Evolutionary conservation across 2,797 vertebrate genomes (phyloP).

Genomic region (Rhynchotus rufescens): DNA sequence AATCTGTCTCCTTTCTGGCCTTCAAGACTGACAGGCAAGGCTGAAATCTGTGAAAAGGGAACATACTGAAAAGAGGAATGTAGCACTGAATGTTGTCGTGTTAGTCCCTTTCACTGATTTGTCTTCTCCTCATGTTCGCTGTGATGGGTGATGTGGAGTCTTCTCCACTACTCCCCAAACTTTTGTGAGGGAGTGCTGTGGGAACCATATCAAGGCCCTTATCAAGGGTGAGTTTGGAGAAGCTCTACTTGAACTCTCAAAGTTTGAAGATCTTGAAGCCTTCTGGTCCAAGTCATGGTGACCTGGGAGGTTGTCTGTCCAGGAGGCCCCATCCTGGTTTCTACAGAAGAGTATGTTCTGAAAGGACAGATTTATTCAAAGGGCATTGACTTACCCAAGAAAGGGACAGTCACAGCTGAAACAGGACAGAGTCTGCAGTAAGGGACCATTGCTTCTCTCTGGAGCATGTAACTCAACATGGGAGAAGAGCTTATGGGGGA

Average conservation of each 20-base stretch:
- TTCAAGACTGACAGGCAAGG: fast-evolving
- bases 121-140: neutral
- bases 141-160: neutral
- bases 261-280: neutral
- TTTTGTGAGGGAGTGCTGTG: fast-evolving
- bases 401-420: neutral
- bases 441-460: neutral
- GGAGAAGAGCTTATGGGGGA: neutral
- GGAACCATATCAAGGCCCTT: neutral
- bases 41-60: neutral
- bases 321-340: neutral
- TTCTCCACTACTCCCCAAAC: neutral
- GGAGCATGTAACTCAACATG: neutral
- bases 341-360: neutral
- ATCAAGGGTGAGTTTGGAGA: neutral
- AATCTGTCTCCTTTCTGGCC: neutral
- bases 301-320: neutral
- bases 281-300: neutral
- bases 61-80: neutral
- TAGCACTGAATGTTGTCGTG: fast-evolving
- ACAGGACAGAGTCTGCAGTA: neutral
- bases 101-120: neutral
- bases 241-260: neutral
- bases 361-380: neutral
- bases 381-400: neutral